phyloP scores from a whole-genome alignment of 2,888 invertebrate species.

The Cosmopolites sordidus region DNA sequence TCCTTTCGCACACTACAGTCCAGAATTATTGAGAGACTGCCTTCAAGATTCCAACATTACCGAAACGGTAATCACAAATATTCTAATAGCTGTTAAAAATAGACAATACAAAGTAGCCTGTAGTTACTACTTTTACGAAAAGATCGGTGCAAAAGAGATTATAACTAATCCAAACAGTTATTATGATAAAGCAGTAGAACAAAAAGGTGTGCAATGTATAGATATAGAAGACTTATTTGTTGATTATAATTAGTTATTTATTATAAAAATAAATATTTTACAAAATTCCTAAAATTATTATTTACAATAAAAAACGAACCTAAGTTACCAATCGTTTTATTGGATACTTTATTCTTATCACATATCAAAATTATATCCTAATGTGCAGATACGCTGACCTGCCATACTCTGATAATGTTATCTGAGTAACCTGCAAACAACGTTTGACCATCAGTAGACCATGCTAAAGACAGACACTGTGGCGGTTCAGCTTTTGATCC shows the following conservation, averaged over 20 bases:
- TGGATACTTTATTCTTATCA: conserved; percentile 24
- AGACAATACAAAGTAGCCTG: too few relatives aligned
- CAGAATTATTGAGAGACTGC: too few relatives aligned
- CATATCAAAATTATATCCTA: conserved; percentile 16
- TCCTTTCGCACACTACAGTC: too few relatives aligned
- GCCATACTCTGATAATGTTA: conserved; percentile 97
- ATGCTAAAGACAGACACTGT: conserved; percentile 93
- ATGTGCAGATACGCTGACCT: conserved; percentile 84
- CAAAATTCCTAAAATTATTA: conserved; percentile 3
- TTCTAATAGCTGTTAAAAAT: too few relatives aligned
- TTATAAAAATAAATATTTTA: conserved; percentile 6
- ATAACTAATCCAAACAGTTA: too few relatives aligned
- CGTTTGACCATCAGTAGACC: conserved; percentile 99
- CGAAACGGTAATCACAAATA: too few relatives aligned
- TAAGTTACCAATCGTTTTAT: conserved; percentile 21
- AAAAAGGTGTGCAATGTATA: neutral
- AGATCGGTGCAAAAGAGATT: too few relatives aligned
- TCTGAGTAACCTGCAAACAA: conserved; percentile 99
- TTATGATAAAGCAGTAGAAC: neutral
- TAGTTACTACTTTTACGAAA: too few relatives aligned
- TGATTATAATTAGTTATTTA: conserved; percentile 1
- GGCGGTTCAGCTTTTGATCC: conserved; percentile 83
- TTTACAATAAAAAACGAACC: conserved; percentile 16
- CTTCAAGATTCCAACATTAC: too few relatives aligned
- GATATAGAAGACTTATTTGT: conserved; percentile 1